Base-by-base conservation (phyloP, 2,888 invertebrate genomes). In the Cepaea hortensis region DNA sequence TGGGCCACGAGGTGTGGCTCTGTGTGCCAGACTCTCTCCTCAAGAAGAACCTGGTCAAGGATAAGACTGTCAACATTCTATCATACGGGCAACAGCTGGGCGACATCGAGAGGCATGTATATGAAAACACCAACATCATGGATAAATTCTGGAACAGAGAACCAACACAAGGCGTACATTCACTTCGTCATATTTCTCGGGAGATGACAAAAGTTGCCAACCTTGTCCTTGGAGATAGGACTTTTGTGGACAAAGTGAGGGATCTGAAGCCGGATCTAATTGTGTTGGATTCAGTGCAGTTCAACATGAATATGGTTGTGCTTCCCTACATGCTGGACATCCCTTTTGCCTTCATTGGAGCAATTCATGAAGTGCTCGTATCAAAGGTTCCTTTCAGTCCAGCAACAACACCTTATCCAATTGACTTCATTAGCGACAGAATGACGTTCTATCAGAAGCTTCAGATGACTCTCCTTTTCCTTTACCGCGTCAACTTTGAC, bases 321-420 rank as follows among this genome's bases (percentile, higher is more conserved):
- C 70, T 88, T 62, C 87, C 88, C 0, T 88, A 88, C 81, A 85
- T 75, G 76, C 62, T 87, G 65, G 86, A 85, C 50, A 86, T 84
- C 15, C 87, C 88, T 18, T 88, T 86, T 79, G 87, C 87, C 11
- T 83, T 80, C 68, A 77, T 85, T 65, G 88, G 88, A 11, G 85
- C 88, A 15, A 23, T 75, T 48, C 87, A 86, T 73, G 81, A 85
- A 13, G 82, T 80, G 20, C 48, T 86, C 4, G 70, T 83, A 48
- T 72, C 85, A 15, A 82, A 87, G 9, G 81, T 87, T 23, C 88
- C 88, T 3, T 86, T 87, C 84, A 85, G 85, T 9, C 87, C 87
- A 1, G 87, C 86, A 61, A 77, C 79, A 6, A 50, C 81, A 35
- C 84, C 88, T 6, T n/a, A 81, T 50, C 77, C 72, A 13, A 48